Percentiles rank a stretch among this genome's conserved stretches.
Conservation (phyloP, 2,797 vertebrate species). For the Tarsius wallacei region DNA sequence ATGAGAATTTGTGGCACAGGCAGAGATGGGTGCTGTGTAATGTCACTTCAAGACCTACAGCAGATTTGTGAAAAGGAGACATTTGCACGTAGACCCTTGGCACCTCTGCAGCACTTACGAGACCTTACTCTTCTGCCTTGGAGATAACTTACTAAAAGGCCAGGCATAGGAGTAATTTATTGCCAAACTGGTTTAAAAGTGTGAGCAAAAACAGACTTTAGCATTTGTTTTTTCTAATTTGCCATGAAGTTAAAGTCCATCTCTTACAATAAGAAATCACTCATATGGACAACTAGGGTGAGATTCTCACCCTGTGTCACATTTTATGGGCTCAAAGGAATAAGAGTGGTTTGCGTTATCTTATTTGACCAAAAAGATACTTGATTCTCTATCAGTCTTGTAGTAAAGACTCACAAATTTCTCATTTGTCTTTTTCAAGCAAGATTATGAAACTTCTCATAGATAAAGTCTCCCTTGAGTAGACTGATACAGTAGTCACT, state of each 20-base stretch:
- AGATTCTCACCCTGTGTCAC: constrained; percentile 53
- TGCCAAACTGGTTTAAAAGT: constrained; percentile 71
- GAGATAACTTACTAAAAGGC: constrained; percentile 72
- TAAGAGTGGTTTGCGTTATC: constrained; percentile 38
- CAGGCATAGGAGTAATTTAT: constrained; percentile 74
- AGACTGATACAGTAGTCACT: background rate
- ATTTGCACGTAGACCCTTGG: constrained; percentile 10
- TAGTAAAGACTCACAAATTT: background rate
- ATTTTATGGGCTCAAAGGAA: constrained; percentile 56
- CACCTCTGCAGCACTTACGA: background rate
- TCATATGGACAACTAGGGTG: constrained; percentile 34
- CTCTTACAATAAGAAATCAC: constrained; percentile 74
- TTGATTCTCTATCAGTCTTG: constrained; percentile 42
- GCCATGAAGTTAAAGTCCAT: constrained; percentile 57
- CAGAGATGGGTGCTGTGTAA: background rate
- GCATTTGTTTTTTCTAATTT: constrained; percentile 73
- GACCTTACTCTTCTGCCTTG: constrained; percentile 59
- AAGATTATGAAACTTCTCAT: background rate
- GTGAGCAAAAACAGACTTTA: constrained; percentile 59
- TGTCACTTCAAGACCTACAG: background rate
- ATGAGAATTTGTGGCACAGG: background rate
- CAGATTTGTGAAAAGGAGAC: constrained; percentile 2
- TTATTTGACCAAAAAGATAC: constrained; percentile 52
- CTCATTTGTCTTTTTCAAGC: constrained; percentile 44
- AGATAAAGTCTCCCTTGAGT: background rate